Evolutionary conservation across 2,888 invertebrate species (phyloP).

Genomic region (Lingula anatina): DNA sequence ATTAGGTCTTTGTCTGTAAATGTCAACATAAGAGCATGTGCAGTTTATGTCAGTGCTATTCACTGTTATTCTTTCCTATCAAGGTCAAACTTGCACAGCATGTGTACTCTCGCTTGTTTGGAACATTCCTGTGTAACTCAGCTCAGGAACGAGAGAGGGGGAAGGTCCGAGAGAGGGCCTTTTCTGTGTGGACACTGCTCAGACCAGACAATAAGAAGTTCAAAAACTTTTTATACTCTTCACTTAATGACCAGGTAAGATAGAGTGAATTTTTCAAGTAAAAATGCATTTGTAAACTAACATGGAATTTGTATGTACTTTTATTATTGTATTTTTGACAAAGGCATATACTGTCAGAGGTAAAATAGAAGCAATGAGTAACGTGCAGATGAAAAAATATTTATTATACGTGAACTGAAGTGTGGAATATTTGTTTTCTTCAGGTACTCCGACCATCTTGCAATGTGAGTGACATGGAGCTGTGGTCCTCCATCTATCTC

Average conservation of each 20-base stretch:
- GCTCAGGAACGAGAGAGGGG: conserved; percentile 32
- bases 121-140: conserved; percentile 89
- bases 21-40: too few relatives aligned
- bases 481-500: conserved; percentile 84
- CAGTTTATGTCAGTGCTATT: too few relatives aligned
- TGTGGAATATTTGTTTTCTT: conserved; percentile 11
- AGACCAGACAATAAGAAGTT: conserved; percentile 63
- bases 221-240: conserved; percentile 76
- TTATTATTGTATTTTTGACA: too few relatives aligned
- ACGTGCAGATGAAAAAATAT: too few relatives aligned
- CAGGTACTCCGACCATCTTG: conserved; percentile 83
- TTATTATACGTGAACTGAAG: too few relatives aligned
- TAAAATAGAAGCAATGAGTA: too few relatives aligned
- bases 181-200: conserved; percentile 86
- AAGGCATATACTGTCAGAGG: too few relatives aligned
- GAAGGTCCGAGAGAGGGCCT: conserved; percentile 52
- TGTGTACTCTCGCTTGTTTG: conserved; percentile 92
- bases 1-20: too few relatives aligned
- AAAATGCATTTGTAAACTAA: too few relatives aligned
- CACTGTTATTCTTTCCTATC: too few relatives aligned
- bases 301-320: too few relatives aligned
- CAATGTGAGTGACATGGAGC: conserved; percentile 73
- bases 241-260: conserved; percentile 56
- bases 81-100: conserved; percentile 93
- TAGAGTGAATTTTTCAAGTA: too few relatives aligned